Conservation (phyloP, 1,140 invertebrate genomes). For the Anoplolepis gracilipes region DNA sequence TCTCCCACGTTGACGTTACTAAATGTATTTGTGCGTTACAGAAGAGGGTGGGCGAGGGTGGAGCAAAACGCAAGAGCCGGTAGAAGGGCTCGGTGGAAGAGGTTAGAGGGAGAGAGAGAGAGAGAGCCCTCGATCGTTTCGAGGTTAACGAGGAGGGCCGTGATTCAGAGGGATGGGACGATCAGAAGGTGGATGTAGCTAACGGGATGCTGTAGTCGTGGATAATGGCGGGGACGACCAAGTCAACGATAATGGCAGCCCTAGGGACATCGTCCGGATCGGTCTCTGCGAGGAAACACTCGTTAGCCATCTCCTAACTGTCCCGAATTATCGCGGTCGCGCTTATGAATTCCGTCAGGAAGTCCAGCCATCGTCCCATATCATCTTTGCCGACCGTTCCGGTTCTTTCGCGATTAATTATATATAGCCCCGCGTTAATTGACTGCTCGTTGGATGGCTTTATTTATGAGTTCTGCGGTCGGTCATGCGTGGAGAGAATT, state of each 20-base stretch:
- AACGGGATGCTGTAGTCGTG: constrained; percentile 58
- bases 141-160: constrained; percentile 77
- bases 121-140: constrained; percentile 64
- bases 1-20: constrained; percentile 57
- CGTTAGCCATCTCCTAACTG: constrained; percentile 81
- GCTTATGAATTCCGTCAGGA: constrained; percentile 78
- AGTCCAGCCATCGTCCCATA: constrained; percentile 63
- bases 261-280: constrained; percentile 74
- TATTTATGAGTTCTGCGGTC: constrained; percentile 66
- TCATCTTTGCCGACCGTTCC: constrained; percentile 33
- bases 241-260: constrained; percentile 80
- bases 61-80: constrained; percentile 45
- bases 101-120: constrained; percentile 5
- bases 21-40: constrained; percentile 55
- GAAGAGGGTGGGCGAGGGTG: constrained; percentile 39
- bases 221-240: constrained; percentile 76
- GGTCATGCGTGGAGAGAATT: neutral
- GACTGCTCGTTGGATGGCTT: constrained; percentile 70
- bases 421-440: constrained; percentile 77
- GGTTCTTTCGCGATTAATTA: constrained; percentile 71
- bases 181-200: constrained; percentile 66
- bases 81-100: constrained; percentile 34
- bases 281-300: constrained; percentile 75
- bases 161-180: constrained; percentile 68
- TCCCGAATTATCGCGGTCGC: constrained; percentile 71